phyloP scores from a whole-genome alignment of 2,113 vertebrate genomes.

The Chunga burmeisteri region DNA sequence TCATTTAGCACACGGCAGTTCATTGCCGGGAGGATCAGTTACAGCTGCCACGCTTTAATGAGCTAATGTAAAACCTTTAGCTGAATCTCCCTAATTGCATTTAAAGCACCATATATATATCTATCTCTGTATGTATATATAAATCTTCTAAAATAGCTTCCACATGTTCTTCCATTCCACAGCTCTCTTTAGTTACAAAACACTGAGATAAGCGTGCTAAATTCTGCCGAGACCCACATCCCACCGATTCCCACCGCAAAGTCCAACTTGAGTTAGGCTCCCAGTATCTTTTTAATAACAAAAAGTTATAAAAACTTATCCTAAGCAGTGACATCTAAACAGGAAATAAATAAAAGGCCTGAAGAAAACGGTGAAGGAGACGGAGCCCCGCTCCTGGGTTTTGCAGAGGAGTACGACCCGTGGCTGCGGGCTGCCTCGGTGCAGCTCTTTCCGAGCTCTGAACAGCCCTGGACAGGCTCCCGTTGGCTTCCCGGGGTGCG shows the following conservation, averaged over 20 bases:
- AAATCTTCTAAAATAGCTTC: not conserved
- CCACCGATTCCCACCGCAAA: not conserved
- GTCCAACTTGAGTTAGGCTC: not conserved
- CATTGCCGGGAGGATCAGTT: not conserved
- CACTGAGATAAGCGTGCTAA: not conserved
- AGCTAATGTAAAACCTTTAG: not conserved
- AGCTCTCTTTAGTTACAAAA: not conserved
- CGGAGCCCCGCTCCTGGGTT: not conserved
- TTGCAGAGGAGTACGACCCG: not conserved
- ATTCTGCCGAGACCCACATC: not conserved
- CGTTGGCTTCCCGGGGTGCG: rapidly evolving
- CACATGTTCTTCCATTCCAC: not conserved
- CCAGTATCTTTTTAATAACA: not conserved
- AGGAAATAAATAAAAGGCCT: not conserved
- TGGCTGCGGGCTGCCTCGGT: not conserved
- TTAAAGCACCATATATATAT: not conserved
- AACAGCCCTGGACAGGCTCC: not conserved
- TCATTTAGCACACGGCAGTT: not conserved
- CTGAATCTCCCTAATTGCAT: not conserved
- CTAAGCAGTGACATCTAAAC: not conserved
- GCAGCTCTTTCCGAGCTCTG: not conserved
- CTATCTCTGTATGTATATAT: too few relatives aligned
- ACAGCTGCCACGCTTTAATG: not conserved
- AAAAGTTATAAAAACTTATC: not conserved
- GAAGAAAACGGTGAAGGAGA: not conserved